These are phyloP conservation scores for Dilophus febrilis DNA, from an alignment of 2,888 invertebrate species.

Conservation along the genomic window DNA sequence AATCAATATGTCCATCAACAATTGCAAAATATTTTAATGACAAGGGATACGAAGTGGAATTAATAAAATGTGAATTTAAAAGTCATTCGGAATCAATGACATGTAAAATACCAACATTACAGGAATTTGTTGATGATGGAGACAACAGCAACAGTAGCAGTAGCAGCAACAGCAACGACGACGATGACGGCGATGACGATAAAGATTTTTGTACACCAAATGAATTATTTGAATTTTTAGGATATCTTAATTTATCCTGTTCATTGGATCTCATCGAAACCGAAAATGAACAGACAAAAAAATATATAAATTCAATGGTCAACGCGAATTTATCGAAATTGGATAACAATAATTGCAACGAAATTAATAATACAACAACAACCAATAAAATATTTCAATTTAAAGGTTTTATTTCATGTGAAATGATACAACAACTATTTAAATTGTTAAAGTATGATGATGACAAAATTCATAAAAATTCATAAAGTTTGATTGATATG, in stretches of 20 bases:
- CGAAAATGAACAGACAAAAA: too few species aligned
- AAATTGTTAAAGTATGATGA: constrained; percentile 21
- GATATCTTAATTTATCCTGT: constrained; percentile 31
- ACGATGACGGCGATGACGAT: constrained; percentile 17
- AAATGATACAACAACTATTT: constrained; percentile 26
- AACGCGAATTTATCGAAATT: constrained; percentile 25
- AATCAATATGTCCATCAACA: constrained; percentile 38
- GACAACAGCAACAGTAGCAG: too few species aligned
- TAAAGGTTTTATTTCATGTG: constrained; percentile 33
- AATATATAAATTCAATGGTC: constrained; percentile 22
- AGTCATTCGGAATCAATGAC: constrained; percentile 24
- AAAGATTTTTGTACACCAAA: constrained; percentile 8
- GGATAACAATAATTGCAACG: constrained; percentile 5
- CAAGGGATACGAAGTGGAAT: constrained; percentile 28
- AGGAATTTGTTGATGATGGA: constrained; percentile 9
- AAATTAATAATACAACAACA: too few species aligned
- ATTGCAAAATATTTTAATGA: constrained; percentile 37
- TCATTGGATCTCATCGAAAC: background rate
- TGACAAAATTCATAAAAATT: background rate
- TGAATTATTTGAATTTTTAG: constrained; percentile 38
- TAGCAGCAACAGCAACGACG: too few species aligned
- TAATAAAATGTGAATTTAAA: constrained; percentile 28
- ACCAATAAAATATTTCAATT: too few species aligned
- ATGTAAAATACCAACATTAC: constrained; percentile 26
- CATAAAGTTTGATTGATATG: constrained; percentile 6